Evolutionary conservation across 2,113 vertebrate genomes (phyloP).

Genomic region (Cyprinodon tularosa): DNA sequence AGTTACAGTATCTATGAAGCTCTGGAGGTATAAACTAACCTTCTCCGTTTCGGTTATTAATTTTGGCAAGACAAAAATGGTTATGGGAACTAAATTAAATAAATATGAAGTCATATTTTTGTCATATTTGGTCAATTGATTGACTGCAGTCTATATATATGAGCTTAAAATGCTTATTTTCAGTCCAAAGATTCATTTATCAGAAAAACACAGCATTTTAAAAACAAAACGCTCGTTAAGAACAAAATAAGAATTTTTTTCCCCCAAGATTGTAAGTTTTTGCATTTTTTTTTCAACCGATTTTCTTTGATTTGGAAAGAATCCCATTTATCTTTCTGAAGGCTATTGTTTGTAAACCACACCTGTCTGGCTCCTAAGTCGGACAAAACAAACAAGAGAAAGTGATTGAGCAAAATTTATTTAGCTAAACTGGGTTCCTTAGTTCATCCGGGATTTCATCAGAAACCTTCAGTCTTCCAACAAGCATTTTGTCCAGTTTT

Average conservation of each 20-base stretch:
- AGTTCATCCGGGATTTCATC: background rate
- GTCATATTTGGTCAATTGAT: background rate
- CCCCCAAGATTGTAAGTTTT: no score
- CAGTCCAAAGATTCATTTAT: background rate
- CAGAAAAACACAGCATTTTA: background rate
- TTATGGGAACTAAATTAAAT: background rate
- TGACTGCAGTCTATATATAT: background rate
- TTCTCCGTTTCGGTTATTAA: background rate
- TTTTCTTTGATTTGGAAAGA: background rate
- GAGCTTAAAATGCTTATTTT: background rate
- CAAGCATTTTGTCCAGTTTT: background rate
- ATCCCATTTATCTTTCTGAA: background rate
- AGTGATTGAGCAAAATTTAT: background rate
- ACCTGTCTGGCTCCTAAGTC: constrained; percentile 4
- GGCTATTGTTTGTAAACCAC: constrained; percentile 1
- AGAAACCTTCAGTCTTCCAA: background rate
- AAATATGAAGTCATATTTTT: background rate
- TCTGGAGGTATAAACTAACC: background rate
- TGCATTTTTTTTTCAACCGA: background rate
- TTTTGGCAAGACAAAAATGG: background rate
- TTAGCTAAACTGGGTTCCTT: background rate
- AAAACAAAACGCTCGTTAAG: background rate
- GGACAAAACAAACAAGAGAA: constrained; percentile 12
- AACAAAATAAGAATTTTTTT: no score
- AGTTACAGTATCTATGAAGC: no score